These are phyloP conservation scores for Cenopis cana DNA, from an alignment of 2,888 invertebrate species.

Conservation along the genomic window DNA sequence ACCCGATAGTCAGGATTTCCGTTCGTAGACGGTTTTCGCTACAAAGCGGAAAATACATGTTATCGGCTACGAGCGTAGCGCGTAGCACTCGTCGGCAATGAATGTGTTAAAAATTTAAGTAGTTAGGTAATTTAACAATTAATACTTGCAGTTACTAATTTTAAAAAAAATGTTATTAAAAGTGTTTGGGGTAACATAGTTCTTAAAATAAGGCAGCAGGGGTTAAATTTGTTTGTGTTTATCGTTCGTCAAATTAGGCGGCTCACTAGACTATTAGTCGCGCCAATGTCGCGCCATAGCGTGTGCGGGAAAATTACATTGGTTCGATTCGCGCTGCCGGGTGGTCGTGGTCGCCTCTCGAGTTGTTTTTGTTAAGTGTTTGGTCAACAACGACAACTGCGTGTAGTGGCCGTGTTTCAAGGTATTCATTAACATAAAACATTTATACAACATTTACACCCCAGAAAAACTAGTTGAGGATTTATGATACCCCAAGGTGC, in stretches of 20 bases:
- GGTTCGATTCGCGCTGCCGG: conserved; percentile 27
- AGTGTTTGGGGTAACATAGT: background rate
- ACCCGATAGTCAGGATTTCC: no score
- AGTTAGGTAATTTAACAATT: no score
- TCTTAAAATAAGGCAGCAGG: background rate
- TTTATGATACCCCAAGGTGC: no score
- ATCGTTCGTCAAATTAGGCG: background rate
- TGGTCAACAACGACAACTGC: conserved; percentile 5
- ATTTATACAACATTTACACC: no score
- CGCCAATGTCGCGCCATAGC: conserved; percentile 1
- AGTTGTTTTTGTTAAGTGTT: conserved; percentile 14
- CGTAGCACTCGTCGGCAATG: no score
- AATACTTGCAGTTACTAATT: background rate
- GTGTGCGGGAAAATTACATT: conserved; percentile 34
- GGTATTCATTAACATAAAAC: background rate
- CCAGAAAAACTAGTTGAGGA: no score
- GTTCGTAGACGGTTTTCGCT: no score
- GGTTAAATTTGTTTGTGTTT: conserved; percentile 1
- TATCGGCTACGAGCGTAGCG: no score
- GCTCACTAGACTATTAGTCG: conserved; percentile 4
- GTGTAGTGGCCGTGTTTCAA: conserved; percentile 1
- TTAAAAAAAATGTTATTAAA: background rate
- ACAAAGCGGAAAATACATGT: no score
- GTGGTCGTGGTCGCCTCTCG: conserved; percentile 17
- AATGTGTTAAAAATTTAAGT: no score